phyloP scores from a whole-genome alignment of 2,797 vertebrate genomes.

The Prunella strophiata region DNA sequence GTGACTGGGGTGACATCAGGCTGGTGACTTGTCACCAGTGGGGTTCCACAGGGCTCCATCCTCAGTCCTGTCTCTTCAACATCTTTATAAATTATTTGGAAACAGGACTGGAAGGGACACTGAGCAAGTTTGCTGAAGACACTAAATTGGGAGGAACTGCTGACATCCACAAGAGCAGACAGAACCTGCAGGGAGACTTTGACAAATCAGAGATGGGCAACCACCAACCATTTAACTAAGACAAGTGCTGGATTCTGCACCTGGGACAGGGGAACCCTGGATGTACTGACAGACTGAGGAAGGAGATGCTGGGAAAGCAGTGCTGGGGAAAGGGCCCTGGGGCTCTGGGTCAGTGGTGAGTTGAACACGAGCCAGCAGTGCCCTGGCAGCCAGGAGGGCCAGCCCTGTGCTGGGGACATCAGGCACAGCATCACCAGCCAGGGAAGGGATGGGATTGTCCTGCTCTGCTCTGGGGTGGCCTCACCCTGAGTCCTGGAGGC shows the following conservation, averaged over 20 bases:
- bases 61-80: fast-evolving
- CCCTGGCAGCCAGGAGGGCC: background rate
- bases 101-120: fast-evolving
- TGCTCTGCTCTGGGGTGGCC: fast-evolving
- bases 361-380: background rate
- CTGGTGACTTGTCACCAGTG: background rate
- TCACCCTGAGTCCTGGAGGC: fast-evolving
- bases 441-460: background rate
- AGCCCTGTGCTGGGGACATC: background rate
- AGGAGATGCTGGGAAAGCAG: background rate
- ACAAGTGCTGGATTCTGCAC: background rate
- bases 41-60: background rate
- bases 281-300: fast-evolving
- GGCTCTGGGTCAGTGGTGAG: fast-evolving
- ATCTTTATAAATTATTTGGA: fast-evolving
- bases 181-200: background rate
- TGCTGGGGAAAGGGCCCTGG: fast-evolving
- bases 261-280: fast-evolving
- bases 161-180: background rate
- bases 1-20: background rate
- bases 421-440: fast-evolving
- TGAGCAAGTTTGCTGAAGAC: background rate
- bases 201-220: background rate
- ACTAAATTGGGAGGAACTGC: background rate
- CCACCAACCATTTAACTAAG: background rate